Base-by-base conservation (phyloP, 2,888 invertebrate species). In the Machimus atricapillus region DNA sequence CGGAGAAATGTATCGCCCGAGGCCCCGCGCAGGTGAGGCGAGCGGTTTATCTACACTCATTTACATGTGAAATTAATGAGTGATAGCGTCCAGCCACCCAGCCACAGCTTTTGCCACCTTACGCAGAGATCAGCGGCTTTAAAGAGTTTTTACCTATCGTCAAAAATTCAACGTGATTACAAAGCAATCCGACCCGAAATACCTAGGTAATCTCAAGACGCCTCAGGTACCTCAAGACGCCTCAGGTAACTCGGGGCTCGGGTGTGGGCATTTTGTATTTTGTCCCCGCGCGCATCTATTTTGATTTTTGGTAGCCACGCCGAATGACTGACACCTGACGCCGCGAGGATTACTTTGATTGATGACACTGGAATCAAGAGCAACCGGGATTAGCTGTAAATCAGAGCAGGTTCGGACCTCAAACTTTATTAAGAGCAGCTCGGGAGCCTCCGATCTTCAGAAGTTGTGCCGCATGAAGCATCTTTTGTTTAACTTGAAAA, bases 271-370 rank as follows among this genome's bases (percentile, higher is more conserved):
- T 23, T 58, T 58, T 58, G 58, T 58, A 58, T 23, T 58, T 58
- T 58, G 58, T 58, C 58, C 9, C 58, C 58, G 14, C 46, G 46
- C 1, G 23, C n/a, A n/a, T n/a, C 58, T 58, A 58, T 40, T 40
- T 40, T 40, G 40, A 40, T 40, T 19, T 58, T 58, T 58, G 58
- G 58, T 58, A 66, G 27, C 52, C 66, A 2, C 3, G 12, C 27
- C n/a, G 52, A 43, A 27, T 77, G 85, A 86, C 46, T 87, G 87
- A 87, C 87, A 87, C 52, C 85, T 87, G 87, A 74, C 87, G 85
- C 74, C 79, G 83, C 78, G 66, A 73, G 79, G 85, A 73, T 87
- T 85, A 87, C 52, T 46, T 85, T 87, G 87, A 87, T 87, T 87
- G 87, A 87, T 87, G 85, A 87, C 87, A 87, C 87, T 74, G 85